These are phyloP conservation scores for Onychomys torridus DNA, from an alignment of 2,797 vertebrate genomes.

Conservation along the genomic window DNA sequence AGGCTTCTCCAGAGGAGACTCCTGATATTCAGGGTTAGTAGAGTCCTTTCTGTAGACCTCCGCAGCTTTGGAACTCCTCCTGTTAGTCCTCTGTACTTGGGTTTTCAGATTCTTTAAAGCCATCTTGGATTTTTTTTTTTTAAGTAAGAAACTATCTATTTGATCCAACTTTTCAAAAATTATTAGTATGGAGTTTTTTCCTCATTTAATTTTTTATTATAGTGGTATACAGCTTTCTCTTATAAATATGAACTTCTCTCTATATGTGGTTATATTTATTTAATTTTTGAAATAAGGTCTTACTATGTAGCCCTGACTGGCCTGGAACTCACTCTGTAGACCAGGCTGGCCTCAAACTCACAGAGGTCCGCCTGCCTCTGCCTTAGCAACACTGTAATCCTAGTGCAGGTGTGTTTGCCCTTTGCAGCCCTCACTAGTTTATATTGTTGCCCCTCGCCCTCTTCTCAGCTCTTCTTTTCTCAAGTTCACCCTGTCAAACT, in stretches of 20 bases:
- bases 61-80: constrained; percentile 12
- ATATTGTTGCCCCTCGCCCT: background rate
- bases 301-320: background rate
- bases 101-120: constrained; percentile 60
- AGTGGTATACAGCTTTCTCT: background rate
- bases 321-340: background rate
- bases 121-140: constrained; percentile 27
- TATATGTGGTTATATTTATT: background rate
- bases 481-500: constrained; percentile 18
- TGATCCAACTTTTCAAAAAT: background rate
- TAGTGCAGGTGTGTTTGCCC: background rate
- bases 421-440: background rate
- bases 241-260: background rate
- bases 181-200: background rate
- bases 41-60: background rate
- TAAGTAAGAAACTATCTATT: constrained; percentile 49
- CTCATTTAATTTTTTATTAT: background rate
- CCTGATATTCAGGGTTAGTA: background rate
- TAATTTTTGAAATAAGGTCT: background rate
- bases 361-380: background rate
- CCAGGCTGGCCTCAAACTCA: background rate
- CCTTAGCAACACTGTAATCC: too few relatives aligned
- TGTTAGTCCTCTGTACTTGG: background rate
- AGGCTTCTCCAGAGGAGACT: background rate
- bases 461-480: too few relatives aligned